Base-by-base conservation (phyloP, 2,888 invertebrate genomes). In the Tuta absoluta region DNA sequence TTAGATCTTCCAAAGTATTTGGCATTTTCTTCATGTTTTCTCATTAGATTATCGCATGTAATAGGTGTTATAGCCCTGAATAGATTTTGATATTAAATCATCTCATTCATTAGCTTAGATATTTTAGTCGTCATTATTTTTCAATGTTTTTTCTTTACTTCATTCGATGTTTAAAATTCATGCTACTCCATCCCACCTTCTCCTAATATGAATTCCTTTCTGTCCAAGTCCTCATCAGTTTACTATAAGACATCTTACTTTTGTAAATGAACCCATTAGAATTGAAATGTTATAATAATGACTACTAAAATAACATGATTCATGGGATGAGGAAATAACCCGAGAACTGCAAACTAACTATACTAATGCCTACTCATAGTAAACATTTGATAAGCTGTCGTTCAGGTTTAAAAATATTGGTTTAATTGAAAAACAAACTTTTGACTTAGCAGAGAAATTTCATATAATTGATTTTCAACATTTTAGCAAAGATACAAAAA, bases 151-250 rank as follows among this genome's bases (percentile, higher is more conserved):
- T 69, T 69, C 72, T 74, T 76, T 72, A 69, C 68, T 75, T 79
- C 74, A 75, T 80, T 75, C 70, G 70, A 75, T 79, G 79, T 81
- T 80, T 83, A 72, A 74, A 72, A 75, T 74, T 75, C 73, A 51
- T 74, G 71, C 74, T 66, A 65, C 74, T 65, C 19, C n/a, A 19
- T 48, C 19, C 51, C 19, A 51, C 19, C 51, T 21, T 74, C 65
- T 75, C 75, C 71, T 64, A 53, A 76, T 76, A 75, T 62, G 65
- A 66, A 64, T 71, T 72, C 67, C 53, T 63, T 72, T 72, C 67
- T 51, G 24, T 48, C 61, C 48, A 14, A 76, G 78, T 81, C 81
- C 79, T 81, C 79, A 78, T 81, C 80, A 77, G 75, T 69, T 41
- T 21, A 63, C 33, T 58, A 53, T 53, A 53, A 17, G 19, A 53